Conservation (phyloP, 2,888 invertebrate species). For the Teinopalpus imperialis region DNA sequence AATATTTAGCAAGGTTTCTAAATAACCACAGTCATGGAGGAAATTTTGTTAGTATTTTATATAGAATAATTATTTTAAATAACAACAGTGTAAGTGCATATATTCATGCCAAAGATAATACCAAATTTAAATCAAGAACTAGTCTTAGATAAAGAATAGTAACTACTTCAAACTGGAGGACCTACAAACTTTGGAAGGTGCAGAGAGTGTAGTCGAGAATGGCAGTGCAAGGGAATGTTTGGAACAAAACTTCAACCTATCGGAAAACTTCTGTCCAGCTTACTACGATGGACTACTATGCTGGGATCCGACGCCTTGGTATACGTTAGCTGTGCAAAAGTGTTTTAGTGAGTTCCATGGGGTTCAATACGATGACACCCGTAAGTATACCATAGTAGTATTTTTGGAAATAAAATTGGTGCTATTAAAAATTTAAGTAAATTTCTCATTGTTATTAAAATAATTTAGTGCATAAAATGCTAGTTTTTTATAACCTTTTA, state of each 20-base stretch:
- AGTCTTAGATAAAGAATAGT: constrained; percentile 34
- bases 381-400: constrained; percentile 88
- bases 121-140: constrained; percentile 44
- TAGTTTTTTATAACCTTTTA: too few species aligned
- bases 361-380: constrained; percentile 89
- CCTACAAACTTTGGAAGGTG: constrained; percentile 62
- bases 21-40: constrained; percentile 23
- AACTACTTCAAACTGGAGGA: constrained; percentile 74
- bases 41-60: constrained; percentile 26
- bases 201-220: constrained; percentile 61
- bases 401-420: too few species aligned
- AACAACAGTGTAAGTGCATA: constrained; percentile 30
- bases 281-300: constrained; percentile 90
- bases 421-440: too few species aligned
- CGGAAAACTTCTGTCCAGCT: constrained; percentile 81
- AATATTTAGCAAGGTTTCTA: constrained; percentile 3
- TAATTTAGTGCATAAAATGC: too few species aligned
- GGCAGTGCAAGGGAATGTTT: constrained; percentile 63
- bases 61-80: constrained; percentile 35
- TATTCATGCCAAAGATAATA: constrained; percentile 51
- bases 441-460: too few species aligned
- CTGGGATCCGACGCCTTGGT: constrained; percentile 90
- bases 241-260: constrained; percentile 50
- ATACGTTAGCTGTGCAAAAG: constrained; percentile 85
- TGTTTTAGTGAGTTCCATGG: constrained; percentile 91